A percentile compares a stretch with the other conserved stretches of the same genome.
These are phyloP conservation scores for Aphidoletes aphidimyza DNA, from an alignment of 2,888 invertebrate genomes.

Conservation along the genomic window DNA sequence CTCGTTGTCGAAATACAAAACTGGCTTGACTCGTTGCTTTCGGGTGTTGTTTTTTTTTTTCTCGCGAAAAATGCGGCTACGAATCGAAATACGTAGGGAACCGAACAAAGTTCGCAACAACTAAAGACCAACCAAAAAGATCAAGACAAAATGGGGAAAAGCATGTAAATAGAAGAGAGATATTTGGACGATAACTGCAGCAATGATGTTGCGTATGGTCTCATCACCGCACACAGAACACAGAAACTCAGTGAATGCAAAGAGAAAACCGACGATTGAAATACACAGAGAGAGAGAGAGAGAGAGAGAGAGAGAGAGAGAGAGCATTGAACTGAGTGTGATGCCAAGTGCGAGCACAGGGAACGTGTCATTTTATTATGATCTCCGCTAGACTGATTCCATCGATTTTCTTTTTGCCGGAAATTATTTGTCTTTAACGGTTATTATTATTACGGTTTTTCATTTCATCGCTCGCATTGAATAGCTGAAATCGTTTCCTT, in stretches of 20 bases:
- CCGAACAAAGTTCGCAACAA: not conserved
- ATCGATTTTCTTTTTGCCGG: constrained; percentile 47
- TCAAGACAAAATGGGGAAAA: constrained; percentile 43
- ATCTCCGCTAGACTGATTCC: not conserved
- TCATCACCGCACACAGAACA: too few relatives aligned
- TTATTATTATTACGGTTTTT: constrained; percentile 48
- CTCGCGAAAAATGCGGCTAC: not conserved
- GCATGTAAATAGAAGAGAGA: constrained; percentile 18
- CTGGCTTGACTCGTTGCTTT: not conserved
- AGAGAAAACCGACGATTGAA: too few relatives aligned
- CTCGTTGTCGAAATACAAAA: not conserved
- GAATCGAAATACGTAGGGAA: not conserved
- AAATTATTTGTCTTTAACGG: constrained; percentile 51
- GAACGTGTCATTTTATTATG: constrained; percentile 48
- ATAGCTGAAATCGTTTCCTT: not conserved
- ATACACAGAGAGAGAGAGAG: too few relatives aligned
- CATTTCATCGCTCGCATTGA: constrained; percentile 8
- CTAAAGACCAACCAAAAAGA: not conserved
- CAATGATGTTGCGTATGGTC: not conserved
- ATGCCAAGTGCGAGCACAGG: not conserved
- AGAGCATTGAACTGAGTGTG: constrained; percentile 36
- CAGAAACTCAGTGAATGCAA: too few relatives aligned
- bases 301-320: too few relatives aligned
- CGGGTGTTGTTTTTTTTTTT: not conserved
- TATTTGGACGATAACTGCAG: not conserved